Percentiles rank a stretch among this genome's conserved stretches.
Evolutionary conservation across 2,888 invertebrate species (phyloP).

Genomic region (Coecobrya sp.): DNA sequence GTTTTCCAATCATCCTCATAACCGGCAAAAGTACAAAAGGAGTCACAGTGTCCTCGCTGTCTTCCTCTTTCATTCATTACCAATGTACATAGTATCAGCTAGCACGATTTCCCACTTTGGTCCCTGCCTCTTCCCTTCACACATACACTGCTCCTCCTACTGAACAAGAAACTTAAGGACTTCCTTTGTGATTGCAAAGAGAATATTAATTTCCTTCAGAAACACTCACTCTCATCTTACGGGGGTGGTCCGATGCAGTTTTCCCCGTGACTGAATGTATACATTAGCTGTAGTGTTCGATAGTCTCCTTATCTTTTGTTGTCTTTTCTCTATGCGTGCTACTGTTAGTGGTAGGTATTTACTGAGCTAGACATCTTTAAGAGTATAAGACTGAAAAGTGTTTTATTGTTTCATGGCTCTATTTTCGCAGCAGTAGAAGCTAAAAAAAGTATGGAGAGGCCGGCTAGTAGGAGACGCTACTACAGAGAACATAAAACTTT

Average conservation of each 20-base stretch:
- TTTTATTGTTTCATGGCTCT: constrained; percentile 36
- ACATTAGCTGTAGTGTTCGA: not conserved
- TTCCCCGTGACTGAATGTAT: not conserved
- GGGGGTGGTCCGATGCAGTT: not conserved
- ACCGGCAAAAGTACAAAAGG: not conserved
- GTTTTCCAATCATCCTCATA: not conserved
- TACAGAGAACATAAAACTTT: constrained; percentile 12
- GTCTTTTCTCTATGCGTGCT: not conserved
- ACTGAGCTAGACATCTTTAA: constrained; percentile 3
- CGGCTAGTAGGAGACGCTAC: not conserved
- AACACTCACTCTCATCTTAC: not conserved
- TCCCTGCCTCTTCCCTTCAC: not conserved
- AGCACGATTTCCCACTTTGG: constrained; percentile 35
- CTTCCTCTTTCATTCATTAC: not conserved
- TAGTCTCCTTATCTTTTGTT: not conserved
- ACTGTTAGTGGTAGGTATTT: not conserved
- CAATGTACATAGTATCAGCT: not conserved
- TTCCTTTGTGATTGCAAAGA: constrained; percentile 45
- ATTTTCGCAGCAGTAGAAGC: constrained; percentile 1
- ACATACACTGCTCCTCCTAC: not conserved
- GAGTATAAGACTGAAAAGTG: constrained; percentile 22
- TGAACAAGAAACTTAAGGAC: constrained; percentile 23
- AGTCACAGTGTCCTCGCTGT: not conserved
- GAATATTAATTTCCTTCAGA: constrained; percentile 53
- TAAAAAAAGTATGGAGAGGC: not conserved